Evolutionary conservation across 2,888 invertebrate genomes (phyloP), one percentile per base, ranked within the genome.

Genomic region (Diarsia brunnea): DNA sequence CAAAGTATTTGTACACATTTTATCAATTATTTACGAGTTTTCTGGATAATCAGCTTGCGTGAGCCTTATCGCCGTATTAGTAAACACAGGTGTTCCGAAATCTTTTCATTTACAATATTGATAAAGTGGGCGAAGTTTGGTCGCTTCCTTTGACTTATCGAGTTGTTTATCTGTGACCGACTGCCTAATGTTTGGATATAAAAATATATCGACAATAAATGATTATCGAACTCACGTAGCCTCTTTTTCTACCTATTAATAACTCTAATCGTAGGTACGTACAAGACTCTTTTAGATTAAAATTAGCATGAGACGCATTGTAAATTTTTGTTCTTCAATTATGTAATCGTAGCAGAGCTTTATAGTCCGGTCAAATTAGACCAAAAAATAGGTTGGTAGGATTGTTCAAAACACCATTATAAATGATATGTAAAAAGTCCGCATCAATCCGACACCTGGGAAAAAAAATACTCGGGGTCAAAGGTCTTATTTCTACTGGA

Each of bases 31-130:
- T 66, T 43, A 69, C n/a, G n/a, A 63, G 61, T 58, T 53, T 81
- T 68, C 24, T 21, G 43, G 24, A 75, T 84, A 67, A 81, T 74
- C 81, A 69, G 75, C 66, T 27, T 51, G 12, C 47, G 58, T 53
- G 14, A 11, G 31, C 58, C 63, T 76, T 86, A 84, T 81, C 84
- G 24, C 16, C 27, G 69, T 67, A 73, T 86, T 64, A 64, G 88
- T 82, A 81, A 86, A 88, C 84, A 88, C 84, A 87, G 88, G 84
- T 87, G 84, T 84, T 79, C 75, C 68, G 7, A 58, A 71, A 69
- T 51, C 31, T 65, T 49, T 24, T 60, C 16, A 43, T 65, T 49
- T 24, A 65, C 16, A 43, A 31, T 49, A 38, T 53, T 65, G 51
- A 79, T 83, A 65, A 68, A 38, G 2, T 49, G 38, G 53, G 2